Evolutionary conservation across 2,113 vertebrate species (phyloP).

Genomic region (Limnothrissa miodon): DNA sequence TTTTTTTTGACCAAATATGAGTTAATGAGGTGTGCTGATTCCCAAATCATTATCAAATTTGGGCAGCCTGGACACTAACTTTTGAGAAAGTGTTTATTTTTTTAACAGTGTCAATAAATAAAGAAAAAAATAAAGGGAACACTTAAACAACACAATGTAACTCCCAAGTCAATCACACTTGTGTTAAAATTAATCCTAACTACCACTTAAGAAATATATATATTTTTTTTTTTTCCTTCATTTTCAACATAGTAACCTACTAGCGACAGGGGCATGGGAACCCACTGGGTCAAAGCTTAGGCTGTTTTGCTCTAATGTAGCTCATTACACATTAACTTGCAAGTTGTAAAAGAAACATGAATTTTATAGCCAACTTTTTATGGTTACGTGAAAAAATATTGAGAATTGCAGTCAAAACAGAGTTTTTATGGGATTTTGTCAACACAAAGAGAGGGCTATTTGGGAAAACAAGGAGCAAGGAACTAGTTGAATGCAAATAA

Average conservation of each 20-base stretch:
- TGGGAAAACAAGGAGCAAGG: neutral
- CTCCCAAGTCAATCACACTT: too few species aligned
- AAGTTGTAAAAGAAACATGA: conserved; percentile 3
- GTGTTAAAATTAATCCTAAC: too few species aligned
- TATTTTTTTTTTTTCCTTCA: too few species aligned
- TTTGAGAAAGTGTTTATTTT: too few species aligned
- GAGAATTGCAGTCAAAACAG: conserved; percentile 13
- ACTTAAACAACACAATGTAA: too few species aligned
- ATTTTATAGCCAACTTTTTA: conserved; percentile 11
- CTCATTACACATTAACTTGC: neutral
- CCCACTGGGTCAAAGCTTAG: neutral
- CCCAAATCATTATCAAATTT: too few species aligned
- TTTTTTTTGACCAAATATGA: too few species aligned
- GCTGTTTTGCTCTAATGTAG: neutral
- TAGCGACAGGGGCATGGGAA: neutral
- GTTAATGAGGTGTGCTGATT: too few species aligned
- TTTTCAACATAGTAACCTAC: neutral
- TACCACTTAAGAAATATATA: too few species aligned
- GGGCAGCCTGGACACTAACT: too few species aligned
- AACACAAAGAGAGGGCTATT: neutral
- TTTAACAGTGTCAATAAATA: too few species aligned
- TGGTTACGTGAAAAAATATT: conserved; percentile 16
- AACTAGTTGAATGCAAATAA: neutral
- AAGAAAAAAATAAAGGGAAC: too few species aligned
- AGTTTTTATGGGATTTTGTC: neutral